Base-by-base conservation (phyloP, 2,888 invertebrate species). In the Ennomos fuscantarius region DNA sequence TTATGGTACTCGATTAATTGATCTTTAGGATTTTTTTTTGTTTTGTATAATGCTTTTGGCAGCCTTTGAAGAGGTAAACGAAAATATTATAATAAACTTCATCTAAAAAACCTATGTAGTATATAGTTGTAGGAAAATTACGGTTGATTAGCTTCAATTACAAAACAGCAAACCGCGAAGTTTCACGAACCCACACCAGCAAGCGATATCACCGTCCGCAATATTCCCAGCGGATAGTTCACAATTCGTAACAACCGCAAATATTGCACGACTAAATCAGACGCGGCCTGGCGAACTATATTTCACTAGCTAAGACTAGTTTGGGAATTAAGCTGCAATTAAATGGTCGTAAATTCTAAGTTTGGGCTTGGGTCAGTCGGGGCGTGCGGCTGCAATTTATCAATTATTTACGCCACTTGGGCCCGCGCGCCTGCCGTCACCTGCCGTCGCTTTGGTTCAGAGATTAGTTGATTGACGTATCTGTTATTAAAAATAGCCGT, bases 381-480 rank as follows among this genome's bases (percentile, higher is more conserved):
- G 88, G 87, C 84, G 82, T 82, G 82, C 79, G 79, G 83, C 72
- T 87, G 91, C 91, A 87, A 92, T 93, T 92, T 92, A 91, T 93
- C 93, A 92, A 92, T 93, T 93, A 92, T 92, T 92, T 91, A 89
- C 91, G 89, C 83, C 88, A 81, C 86, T 86, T 79, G 87, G 84
- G 77, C 80, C 81, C 78, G 66, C 72, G 75, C 74, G 81, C 73
- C 81, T 78, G 81, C 73, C 76, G 80, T 76, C 82, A 82, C 84
- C 79, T 78, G 75, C 42, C 71, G 40, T 12, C 48, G 55, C 33
- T 33, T 36, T 46, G 44, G 35, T 45, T 36, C 44, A 32, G 50
- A 49, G 41, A 50, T 46, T 50, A 40, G 37, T 43, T 61, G 55
- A 55, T 50, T 55, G 55, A 55, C 54, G 32, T 31, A 46, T 31